Evolutionary conservation across 2,888 invertebrate species (phyloP).

Genomic region (Drosophila histrio): DNA sequence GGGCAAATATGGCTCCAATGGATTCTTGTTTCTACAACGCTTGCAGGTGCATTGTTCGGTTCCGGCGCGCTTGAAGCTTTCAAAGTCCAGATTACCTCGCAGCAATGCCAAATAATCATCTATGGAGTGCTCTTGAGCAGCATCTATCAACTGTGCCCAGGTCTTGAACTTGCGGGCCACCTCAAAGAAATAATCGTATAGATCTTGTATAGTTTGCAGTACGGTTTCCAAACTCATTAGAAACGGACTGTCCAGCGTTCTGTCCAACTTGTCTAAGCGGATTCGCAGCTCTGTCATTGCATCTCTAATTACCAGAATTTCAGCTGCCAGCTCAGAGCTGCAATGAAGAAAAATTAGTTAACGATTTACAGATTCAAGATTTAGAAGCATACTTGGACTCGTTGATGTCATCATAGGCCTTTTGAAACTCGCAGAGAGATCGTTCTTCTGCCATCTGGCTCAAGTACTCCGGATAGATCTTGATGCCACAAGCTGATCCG

Average conservation of each 20-base stretch:
- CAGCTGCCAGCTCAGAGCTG: slow-evolving; percentile 34
- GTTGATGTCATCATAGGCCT: slow-evolving; percentile 51
- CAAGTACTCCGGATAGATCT: slow-evolving; percentile 74
- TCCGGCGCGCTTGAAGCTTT: slow-evolving; percentile 50
- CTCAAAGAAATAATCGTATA: slow-evolving; percentile 65
- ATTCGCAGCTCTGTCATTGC: slow-evolving; percentile 49
- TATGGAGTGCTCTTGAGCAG: slow-evolving; percentile 63
- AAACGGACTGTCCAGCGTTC: slow-evolving; percentile 61
- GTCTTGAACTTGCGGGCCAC: slow-evolving; percentile 57
- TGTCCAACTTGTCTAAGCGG: slow-evolving; percentile 58
- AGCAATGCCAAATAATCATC: slow-evolving; percentile 70
- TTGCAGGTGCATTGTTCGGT: slow-evolving; percentile 64
- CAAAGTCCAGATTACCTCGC: slow-evolving; percentile 40
- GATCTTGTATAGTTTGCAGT: slow-evolving; percentile 54
- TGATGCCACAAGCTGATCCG: slow-evolving; percentile 53
- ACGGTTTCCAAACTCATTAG: slow-evolving; percentile 46
- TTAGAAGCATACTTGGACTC: slow-evolving; percentile 64
- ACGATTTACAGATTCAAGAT: neutral
- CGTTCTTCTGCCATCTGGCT: slow-evolving; percentile 66
- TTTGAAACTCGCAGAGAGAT: slow-evolving; percentile 60
- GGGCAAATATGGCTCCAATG: slow-evolving; percentile 54
- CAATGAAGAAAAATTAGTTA: neutral
- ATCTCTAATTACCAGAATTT: slow-evolving; percentile 43
- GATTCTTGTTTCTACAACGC: slow-evolving; percentile 63
- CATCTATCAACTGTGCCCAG: slow-evolving; percentile 74